These are phyloP conservation scores for Rhingia campestris DNA, from an alignment of 2,888 invertebrate genomes.

Conservation along the genomic window DNA sequence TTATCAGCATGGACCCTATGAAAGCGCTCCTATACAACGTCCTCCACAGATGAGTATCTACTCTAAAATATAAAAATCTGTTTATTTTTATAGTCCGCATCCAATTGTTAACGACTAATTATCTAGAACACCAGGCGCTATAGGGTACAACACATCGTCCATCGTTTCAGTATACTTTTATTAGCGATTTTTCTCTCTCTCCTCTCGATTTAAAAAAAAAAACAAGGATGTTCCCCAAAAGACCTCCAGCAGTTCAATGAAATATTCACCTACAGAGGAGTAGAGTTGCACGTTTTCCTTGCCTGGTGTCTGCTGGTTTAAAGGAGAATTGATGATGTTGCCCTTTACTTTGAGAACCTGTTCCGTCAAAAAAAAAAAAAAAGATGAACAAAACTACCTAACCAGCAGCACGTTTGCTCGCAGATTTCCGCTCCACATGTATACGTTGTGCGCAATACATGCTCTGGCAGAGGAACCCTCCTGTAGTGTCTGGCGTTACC, in stretches of 20 bases:
- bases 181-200: not conserved
- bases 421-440: conserved; percentile 39
- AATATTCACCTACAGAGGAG: conserved; percentile 35
- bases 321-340: conserved; percentile 62
- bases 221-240: conserved; percentile 14
- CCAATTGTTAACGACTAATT: not conserved
- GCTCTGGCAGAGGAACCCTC: conserved; percentile 7
- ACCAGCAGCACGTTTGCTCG: conserved; percentile 40
- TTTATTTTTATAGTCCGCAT: not conserved
- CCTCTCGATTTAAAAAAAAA: not conserved
- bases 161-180: conserved; percentile 1
- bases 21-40: not conserved
- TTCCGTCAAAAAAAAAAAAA: conserved; percentile 34
- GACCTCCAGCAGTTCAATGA: conserved; percentile 48
- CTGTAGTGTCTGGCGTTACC: conserved; percentile 54
- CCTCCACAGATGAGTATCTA: not conserved
- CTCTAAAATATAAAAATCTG: not conserved
- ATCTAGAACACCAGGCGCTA: not conserved
- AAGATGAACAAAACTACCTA: conserved; percentile 26
- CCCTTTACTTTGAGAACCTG: conserved; percentile 57
- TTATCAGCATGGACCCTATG: no score
- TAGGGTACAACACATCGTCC: conserved; percentile 2
- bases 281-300: conserved; percentile 19
- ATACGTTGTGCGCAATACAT: conserved; percentile 14
- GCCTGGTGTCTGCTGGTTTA: conserved; percentile 28